Percentiles rank a stretch among this genome's conserved stretches.
Evolutionary conservation across 2,888 invertebrate species (phyloP).

Genomic region (Alloplasta piceator): DNA sequence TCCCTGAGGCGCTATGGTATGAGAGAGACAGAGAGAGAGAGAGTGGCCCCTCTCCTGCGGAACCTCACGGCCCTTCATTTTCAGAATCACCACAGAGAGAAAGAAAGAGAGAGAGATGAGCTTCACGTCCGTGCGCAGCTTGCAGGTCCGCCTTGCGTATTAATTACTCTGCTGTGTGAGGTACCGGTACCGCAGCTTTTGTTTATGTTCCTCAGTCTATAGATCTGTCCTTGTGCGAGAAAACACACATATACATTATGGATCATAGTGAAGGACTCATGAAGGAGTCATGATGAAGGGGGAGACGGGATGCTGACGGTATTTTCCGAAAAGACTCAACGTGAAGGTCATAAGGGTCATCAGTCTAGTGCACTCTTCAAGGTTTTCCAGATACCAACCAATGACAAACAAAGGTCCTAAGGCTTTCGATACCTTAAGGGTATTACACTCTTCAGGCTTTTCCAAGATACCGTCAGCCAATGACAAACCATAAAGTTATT

Average conservation of each 20-base stretch:
- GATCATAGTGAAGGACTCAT: neutral
- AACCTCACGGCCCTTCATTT: slow-evolving; percentile 26
- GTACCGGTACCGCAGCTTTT: slow-evolving; percentile 53
- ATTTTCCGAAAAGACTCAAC: slow-evolving; percentile 47
- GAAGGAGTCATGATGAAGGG: slow-evolving; percentile 24
- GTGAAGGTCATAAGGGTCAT: neutral
- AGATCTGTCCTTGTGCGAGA: too few relatives aligned
- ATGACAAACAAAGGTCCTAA: too few relatives aligned
- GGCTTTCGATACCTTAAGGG: slow-evolving; percentile 6
- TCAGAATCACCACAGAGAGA: slow-evolving; percentile 7
- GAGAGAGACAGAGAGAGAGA: slow-evolving; percentile 16
- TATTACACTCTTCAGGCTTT: neutral
- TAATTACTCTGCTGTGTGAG: slow-evolving; percentile 58
- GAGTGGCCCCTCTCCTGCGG: neutral
- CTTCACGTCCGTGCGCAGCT: slow-evolving; percentile 33
- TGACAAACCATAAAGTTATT: too few relatives aligned
- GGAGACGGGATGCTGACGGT: slow-evolving; percentile 42
- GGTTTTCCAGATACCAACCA: neutral
- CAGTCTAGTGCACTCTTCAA: slow-evolving; percentile 27
- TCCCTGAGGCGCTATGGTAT: slow-evolving; percentile 23
- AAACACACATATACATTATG: too few relatives aligned
- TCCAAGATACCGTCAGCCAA: too few relatives aligned
- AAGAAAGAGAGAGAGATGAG: slow-evolving; percentile 2
- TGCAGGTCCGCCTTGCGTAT: slow-evolving; percentile 57
- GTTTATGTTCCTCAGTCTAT: slow-evolving; percentile 49